These are phyloP conservation scores for Bembecia ichneumoniformis DNA, from an alignment of 2,888 invertebrate species.

Conservation along the genomic window DNA sequence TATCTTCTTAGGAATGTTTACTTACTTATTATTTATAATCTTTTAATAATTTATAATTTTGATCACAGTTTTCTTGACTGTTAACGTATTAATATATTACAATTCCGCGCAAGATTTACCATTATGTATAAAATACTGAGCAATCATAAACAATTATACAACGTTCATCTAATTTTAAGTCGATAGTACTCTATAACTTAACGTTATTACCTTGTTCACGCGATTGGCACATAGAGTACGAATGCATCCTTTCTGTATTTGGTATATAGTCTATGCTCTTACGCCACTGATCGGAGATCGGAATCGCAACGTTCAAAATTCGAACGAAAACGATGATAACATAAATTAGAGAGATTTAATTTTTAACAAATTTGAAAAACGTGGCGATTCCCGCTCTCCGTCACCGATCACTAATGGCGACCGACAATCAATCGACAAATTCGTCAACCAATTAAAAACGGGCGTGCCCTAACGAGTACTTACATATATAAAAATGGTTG, in stretches of 20 bases:
- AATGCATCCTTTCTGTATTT: constrained; percentile 59
- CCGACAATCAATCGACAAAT: too few relatives aligned
- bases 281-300: constrained; percentile 2
- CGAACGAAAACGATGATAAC: too few relatives aligned
- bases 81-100: constrained; percentile 66
- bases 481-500: constrained; percentile 7
- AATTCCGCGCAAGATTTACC: constrained; percentile 60
- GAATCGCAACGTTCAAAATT: not conserved
- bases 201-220: constrained; percentile 64
- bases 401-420: too few relatives aligned
- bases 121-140: constrained; percentile 66
- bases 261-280: constrained; percentile 35
- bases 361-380: too few relatives aligned
- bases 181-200: constrained; percentile 62
- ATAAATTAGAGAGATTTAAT: too few relatives aligned
- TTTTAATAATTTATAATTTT: constrained; percentile 73
- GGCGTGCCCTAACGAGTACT: not conserved
- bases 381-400: too few relatives aligned
- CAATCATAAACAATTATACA: constrained; percentile 67
- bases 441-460: not conserved
- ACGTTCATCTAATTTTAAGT: constrained; percentile 56
- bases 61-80: constrained; percentile 71
- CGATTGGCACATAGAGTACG: constrained; percentile 61
- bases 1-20: constrained; percentile 67
- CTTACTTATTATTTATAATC: constrained; percentile 68